Evolutionary conservation across 2,888 invertebrate genomes (phyloP), one percentile per base, ranked within the genome.

Genomic region (Pachliopta kotzebuea): DNA sequence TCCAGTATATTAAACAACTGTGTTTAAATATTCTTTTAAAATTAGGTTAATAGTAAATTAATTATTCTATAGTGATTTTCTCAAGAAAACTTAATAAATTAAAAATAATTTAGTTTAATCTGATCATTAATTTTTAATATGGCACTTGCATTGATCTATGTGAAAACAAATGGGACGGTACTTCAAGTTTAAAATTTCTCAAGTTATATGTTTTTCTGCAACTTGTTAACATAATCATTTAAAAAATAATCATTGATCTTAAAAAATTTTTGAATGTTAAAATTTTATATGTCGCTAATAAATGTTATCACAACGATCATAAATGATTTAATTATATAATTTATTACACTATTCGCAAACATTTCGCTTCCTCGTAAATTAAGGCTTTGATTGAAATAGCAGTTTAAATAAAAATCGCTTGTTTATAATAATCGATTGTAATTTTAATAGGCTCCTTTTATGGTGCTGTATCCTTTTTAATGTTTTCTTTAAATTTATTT

Each of bases 321-420:
- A 24, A 50, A 50, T 21, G 23, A 23, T 26, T 42, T 45, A 31
- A 29, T 8, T 50, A 23, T n/a, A 23, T 56, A 56, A 62, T 62
- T 62, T 56, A 56, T 56, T 20, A 62, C 18, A 50, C 31, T n/a
- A 29, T 18, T 55, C 49, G 26, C 61, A 14, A 42, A 45, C 20
- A 49, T 29, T 61, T 61, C n/a, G 17, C 14, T 55, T 45, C 17
- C 23, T 49, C 18, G 31, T 60, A 60, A 49, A 62, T 62, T 62
- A 49, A 23, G 4, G 45, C 45, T 49, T 56, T 29, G 20, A 24
- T 7, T 29, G 26, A 58, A 37, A 37, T 23, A 42, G 29, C n/a
- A 21, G 1, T 60, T 37, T 60, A n/a, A 21, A 52, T 18, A 45
- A 6, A 37, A 45, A n/a, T n/a, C 3, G 4, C 6, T 4, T 45